A percentile compares a stretch with the other conserved stretches of the same genome.
Conservation (phyloP, 2,888 invertebrate genomes). For the Bembecia ichneumoniformis region DNA sequence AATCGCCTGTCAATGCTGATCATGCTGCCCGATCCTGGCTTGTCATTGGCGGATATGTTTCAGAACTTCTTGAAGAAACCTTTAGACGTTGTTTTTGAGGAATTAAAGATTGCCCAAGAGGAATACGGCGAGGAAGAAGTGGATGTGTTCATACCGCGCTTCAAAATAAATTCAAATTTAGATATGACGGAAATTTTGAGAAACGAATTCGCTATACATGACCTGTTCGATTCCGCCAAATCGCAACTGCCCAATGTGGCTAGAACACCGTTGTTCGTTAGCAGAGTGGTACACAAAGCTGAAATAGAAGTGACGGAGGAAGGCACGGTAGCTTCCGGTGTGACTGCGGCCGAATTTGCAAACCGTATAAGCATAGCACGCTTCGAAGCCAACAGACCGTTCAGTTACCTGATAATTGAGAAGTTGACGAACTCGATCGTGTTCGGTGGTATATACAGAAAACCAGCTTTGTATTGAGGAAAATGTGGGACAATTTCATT, state of each 20-base stretch:
- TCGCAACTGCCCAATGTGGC: constrained; percentile 59
- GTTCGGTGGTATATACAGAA: constrained; percentile 53
- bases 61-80: constrained; percentile 56
- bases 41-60: constrained; percentile 65
- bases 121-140: constrained; percentile 75
- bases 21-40: constrained; percentile 74
- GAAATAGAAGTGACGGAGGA: constrained; percentile 82
- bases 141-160: constrained; percentile 76
- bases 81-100: constrained; percentile 60
- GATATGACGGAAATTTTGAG: constrained; percentile 65
- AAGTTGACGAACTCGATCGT: constrained; percentile 65
- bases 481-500: not conserved
- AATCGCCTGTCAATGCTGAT: constrained; percentile 75
- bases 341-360: constrained; percentile 59
- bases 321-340: constrained; percentile 79
- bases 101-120: constrained; percentile 54
- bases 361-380: constrained; percentile 70
- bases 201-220: constrained; percentile 50
- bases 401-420: constrained; percentile 78
- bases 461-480: constrained; percentile 41
- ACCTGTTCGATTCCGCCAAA: constrained; percentile 67
- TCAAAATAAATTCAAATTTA: constrained; percentile 72
- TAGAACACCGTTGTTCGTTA: constrained; percentile 64
- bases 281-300: constrained; percentile 77
- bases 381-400: constrained; percentile 77